Base-by-base conservation (phyloP, 1,140 invertebrate genomes). In the Penaeus vannamei region DNA sequence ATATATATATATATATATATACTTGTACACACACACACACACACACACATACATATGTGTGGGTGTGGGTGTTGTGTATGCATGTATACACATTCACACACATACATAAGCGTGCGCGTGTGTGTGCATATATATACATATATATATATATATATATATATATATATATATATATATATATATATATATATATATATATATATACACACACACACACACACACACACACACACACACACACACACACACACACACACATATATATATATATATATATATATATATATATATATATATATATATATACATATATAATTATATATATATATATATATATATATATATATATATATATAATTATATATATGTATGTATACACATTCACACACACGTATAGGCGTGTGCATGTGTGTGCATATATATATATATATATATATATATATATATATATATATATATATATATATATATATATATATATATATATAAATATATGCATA, bases 351-450 rank as follows among this genome's bases (percentile, higher is more conserved):
- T 42, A 5, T 42, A 7, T 7, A 42, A 1, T 2, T 1, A 66
- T 26, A 7, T 26, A 66, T 26, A 66, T 26, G 26, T 26, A 66
- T 26, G 4, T 26, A 66, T 26, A 8, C 12, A 12, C 12, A 66
- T 26, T 2, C 7, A 66, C 7, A 2, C 7, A 66, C 7, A 66
- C 7, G 7, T 26, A 66, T 26, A 66, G 1, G 7, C 7, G 7
- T 26, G 7, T 26, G 7, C 7, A 66, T 26, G 7, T 26, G 7
- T 26, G 7, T 26, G 14, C 4, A 66, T 26, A 64, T n/a, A 64
- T n/a, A 64, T n/a, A 64, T n/a, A 64, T n/a, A 64, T n/a, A 64
- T n/a, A 64, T n/a, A 64, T n/a, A 64, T n/a, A 64, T n/a, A 64
- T n/a, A 64, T n/a, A 64, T n/a, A 64, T n/a, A 64, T n/a, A 64